Conservation (phyloP, 2,113 vertebrate genomes). For the Daubentonia madagascariensis region DNA sequence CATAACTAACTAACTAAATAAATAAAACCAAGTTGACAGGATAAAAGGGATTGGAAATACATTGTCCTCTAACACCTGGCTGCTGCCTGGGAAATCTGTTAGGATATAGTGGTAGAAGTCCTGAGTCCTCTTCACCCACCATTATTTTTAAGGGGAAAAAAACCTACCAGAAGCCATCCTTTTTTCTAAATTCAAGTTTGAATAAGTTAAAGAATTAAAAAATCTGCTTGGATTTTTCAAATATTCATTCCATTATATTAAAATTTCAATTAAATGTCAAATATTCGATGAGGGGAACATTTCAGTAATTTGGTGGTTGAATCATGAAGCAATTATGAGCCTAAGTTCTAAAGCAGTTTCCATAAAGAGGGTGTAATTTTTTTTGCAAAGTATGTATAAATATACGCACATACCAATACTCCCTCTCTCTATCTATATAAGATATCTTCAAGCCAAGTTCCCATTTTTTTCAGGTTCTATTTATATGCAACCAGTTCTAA, state of each 20-base stretch:
- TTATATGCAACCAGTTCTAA: constrained; percentile 47
- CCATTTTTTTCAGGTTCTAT: constrained; percentile 49
- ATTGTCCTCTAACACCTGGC: neutral
- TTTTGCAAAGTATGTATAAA: constrained; percentile 44
- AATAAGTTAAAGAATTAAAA: constrained; percentile 40
- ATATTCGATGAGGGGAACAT: constrained; percentile 1
- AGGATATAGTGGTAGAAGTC: neutral
- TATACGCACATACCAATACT: constrained; percentile 6
- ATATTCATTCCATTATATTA: constrained; percentile 47
- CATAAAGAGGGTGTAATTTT: constrained; percentile 37
- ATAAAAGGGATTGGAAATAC: neutral
- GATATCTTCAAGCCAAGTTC: constrained; percentile 36
- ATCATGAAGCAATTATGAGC: constrained; percentile 47
- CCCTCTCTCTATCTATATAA: neutral
- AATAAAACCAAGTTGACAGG: neutral
- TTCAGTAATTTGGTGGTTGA: constrained; percentile 52
- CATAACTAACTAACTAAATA: no score
- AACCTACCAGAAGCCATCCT: neutral
- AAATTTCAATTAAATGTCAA: constrained; percentile 57
- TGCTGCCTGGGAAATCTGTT: neutral
- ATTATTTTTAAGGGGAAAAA: neutral
- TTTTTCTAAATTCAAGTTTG: constrained; percentile 40
- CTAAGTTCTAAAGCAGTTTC: constrained; percentile 49
- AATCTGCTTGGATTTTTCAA: constrained; percentile 43
- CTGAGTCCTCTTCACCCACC: neutral